These are phyloP conservation scores for Montipora sp. DNA, from an alignment of 64 coral and sea anemone genomes.

Conservation along the genomic window DNA sequence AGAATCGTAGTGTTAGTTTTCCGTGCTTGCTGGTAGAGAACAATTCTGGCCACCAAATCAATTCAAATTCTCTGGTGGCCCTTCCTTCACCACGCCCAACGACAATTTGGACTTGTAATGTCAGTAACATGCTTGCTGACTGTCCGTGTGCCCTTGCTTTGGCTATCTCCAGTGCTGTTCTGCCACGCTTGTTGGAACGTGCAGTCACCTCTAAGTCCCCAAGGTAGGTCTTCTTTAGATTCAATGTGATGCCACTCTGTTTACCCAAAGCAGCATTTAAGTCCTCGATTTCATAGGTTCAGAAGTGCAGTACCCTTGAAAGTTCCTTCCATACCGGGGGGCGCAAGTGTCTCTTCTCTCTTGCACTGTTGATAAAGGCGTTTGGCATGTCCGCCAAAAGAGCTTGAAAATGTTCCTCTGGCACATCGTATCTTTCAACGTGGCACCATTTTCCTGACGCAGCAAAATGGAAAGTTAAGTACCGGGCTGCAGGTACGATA, in stretches of 20 bases:
- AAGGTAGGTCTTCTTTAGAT: conserved; percentile 44
- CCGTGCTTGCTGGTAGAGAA: not conserved
- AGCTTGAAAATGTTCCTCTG: not conserved
- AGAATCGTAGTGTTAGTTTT: conserved; percentile 1
- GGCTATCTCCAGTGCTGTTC: conserved; percentile 2
- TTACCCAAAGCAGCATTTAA: conserved; percentile 30
- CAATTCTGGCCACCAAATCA: conserved; percentile 27
- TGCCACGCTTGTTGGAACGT: not conserved
- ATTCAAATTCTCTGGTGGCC: not conserved
- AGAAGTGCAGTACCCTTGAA: conserved; percentile 24
- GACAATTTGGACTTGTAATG: conserved; percentile 18
- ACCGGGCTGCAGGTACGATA: too few species aligned
- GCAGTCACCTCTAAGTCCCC: conserved; percentile 9
- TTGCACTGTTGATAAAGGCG: conserved; percentile 48
- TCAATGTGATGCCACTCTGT: not conserved
- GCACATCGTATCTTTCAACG: conserved; percentile 50
- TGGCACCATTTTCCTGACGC: conserved; percentile 45
- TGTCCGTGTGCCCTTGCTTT: conserved; percentile 27
- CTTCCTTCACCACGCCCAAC: conserved; percentile 2
- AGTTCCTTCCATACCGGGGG: conserved; percentile 57
- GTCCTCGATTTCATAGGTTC: conserved; percentile 32
- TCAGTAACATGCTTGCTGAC: not conserved
- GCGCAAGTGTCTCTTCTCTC: conserved; percentile 50
- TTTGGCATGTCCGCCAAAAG: not conserved
- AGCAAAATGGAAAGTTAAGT: not conserved